Evolutionary conservation across 1,140 invertebrate genomes (phyloP).

Genomic region (Globodera ellingtonae): DNA sequence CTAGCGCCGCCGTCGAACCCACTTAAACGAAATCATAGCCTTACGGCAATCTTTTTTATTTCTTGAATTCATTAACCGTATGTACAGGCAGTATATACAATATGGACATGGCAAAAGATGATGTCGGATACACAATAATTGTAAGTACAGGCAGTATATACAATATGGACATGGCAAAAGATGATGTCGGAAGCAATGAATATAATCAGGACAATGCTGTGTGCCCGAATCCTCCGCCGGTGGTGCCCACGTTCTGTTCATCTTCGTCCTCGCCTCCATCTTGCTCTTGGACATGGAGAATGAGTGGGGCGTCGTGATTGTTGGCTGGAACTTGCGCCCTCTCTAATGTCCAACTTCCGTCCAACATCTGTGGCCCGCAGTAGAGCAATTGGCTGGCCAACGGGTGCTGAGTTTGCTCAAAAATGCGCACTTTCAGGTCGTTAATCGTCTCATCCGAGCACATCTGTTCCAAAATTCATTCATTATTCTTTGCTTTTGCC

Average conservation of each 20-base stretch:
- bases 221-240: conserved; percentile 34
- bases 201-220: conserved; percentile 31
- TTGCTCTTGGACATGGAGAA: conserved; percentile 47
- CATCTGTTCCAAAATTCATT: conserved; percentile 24
- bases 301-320: conserved; percentile 40
- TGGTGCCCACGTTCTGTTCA: neutral
- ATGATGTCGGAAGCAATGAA: no score
- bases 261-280: neutral
- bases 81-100: no score
- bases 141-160: no score
- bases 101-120: no score
- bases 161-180: no score
- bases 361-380: conserved; percentile 16
- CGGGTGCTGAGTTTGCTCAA: conserved; percentile 32
- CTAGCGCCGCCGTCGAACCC: no score
- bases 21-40: no score
- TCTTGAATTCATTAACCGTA: no score
- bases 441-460: conserved; percentile 33
- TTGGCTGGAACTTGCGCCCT: conserved; percentile 23
- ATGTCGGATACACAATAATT: no score
- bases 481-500: no score
- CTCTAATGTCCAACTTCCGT: conserved; percentile 34
- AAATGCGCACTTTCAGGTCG: conserved; percentile 48
- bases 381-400: conserved; percentile 50
- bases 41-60: no score